A percentile compares a stretch with the other conserved stretches of the same genome.
phyloP scores from a whole-genome alignment of 1,140 invertebrate species.

The Oppia nitens region DNA sequence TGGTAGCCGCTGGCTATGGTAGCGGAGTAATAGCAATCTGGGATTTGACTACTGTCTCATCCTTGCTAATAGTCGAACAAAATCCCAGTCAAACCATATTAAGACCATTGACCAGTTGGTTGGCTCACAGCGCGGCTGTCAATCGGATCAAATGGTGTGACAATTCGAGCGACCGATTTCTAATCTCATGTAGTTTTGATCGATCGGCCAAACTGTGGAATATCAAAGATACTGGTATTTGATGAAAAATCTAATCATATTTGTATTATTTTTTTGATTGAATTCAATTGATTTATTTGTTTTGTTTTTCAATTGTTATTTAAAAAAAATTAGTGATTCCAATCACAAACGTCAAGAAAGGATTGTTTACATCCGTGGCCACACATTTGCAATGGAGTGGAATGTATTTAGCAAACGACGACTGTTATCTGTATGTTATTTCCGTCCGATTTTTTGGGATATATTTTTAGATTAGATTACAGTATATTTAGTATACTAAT shows the following conservation, averaged over 20 bases:
- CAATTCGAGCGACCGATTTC: slow-evolving; percentile 26
- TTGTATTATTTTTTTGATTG: not conserved
- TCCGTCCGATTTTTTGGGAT: too few species aligned
- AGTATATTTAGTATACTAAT: too few species aligned
- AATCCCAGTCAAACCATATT: slow-evolving; percentile 20
- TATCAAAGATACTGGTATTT: slow-evolving; percentile 25
- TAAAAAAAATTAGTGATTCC: not conserved
- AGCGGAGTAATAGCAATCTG: slow-evolving; percentile 43
- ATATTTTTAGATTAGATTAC: too few species aligned
- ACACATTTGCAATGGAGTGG: not conserved
- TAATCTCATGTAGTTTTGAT: slow-evolving; percentile 32
- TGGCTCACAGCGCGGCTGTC: slow-evolving; percentile 30
- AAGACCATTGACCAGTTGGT: slow-evolving; percentile 30
- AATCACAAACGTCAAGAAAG: not conserved
- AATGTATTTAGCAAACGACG: not conserved
- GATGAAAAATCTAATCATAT: not conserved
- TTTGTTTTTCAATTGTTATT: not conserved
- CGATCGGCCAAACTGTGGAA: slow-evolving; percentile 36
- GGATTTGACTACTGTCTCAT: slow-evolving; percentile 36
- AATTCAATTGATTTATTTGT: not conserved
- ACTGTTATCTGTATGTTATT: not conserved
- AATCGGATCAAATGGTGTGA: slow-evolving; percentile 27
- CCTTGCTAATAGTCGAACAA: slow-evolving; percentile 24
- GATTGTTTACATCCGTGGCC: not conserved
- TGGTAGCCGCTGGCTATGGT: slow-evolving; percentile 41